phyloP scores from a whole-genome alignment of 1,140 invertebrate species.

The Anastatus disparis region DNA sequence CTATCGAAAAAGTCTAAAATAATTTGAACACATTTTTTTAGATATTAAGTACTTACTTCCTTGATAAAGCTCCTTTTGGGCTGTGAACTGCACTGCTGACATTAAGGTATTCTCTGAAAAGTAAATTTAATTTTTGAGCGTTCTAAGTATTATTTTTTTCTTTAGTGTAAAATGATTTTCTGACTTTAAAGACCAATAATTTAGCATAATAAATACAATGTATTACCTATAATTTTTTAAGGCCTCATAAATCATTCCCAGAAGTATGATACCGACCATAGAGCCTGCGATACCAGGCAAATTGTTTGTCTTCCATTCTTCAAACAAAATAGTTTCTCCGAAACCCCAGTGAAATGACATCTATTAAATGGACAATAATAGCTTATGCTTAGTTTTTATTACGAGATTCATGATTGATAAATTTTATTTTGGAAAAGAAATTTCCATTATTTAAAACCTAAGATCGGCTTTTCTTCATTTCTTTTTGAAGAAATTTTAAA shows the following conservation, averaged over 20 bases:
- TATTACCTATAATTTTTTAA: constrained; percentile 62
- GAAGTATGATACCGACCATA: constrained; percentile 53
- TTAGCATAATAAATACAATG: not conserved
- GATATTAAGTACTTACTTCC: constrained; percentile 36
- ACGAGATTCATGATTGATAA: too few relatives aligned
- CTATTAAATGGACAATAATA: too few relatives aligned
- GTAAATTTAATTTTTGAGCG: too few relatives aligned
- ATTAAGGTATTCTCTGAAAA: constrained; percentile 52
- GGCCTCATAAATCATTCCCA: constrained; percentile 57
- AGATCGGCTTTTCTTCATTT: too few relatives aligned
- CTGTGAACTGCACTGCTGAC: constrained; percentile 25
- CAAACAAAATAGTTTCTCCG: constrained; percentile 58
- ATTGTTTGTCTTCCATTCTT: constrained; percentile 53
- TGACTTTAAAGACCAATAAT: not conserved
- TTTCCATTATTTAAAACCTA: too few relatives aligned
- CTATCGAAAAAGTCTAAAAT: too few relatives aligned
- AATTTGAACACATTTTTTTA: too few relatives aligned
- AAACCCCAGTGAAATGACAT: constrained; percentile 61
- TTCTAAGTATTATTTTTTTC: too few relatives aligned
- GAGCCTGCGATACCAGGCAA: constrained; percentile 56
- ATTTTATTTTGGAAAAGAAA: too few relatives aligned
- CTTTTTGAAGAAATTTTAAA: too few relatives aligned
- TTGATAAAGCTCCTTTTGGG: not conserved
- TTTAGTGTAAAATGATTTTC: not conserved
- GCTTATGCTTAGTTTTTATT: too few relatives aligned